A percentile compares a stretch with the other conserved stretches of the same genome.
These are phyloP conservation scores for Agrotis puta DNA, from an alignment of 2,888 invertebrate genomes.

Conservation along the genomic window DNA sequence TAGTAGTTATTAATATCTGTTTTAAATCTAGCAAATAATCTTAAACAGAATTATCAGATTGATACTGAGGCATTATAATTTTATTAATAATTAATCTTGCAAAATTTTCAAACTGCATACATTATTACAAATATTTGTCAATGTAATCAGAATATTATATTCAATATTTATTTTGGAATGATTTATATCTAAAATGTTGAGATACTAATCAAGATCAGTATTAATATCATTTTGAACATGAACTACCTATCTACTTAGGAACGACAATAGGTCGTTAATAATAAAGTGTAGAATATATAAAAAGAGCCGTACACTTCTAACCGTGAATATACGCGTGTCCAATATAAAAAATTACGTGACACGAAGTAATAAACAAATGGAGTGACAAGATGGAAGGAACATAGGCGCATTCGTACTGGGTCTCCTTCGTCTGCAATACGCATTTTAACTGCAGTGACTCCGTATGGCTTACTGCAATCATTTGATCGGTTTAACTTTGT, in stretches of 20 bases:
- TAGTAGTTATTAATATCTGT: conserved; percentile 27
- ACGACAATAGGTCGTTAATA: conserved; percentile 18
- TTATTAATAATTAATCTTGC: conserved; percentile 14
- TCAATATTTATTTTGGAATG: conserved; percentile 44
- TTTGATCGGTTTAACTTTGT: background rate
- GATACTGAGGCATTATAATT: conserved; percentile 23
- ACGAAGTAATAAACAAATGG: conserved; percentile 29
- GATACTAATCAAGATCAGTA: conserved; percentile 8
- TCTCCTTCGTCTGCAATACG: no score
- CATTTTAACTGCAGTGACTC: background rate
- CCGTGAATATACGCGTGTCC: conserved; percentile 42
- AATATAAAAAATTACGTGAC: conserved; percentile 32
- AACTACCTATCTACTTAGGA: conserved; percentile 25
- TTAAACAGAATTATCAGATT: conserved; percentile 25
- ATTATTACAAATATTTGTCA: conserved; percentile 13
- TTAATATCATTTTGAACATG: conserved; percentile 22
- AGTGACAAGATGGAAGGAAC: conserved; percentile 14
- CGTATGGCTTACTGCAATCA: background rate
- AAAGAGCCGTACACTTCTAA: conserved; percentile 24
- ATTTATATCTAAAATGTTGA: conserved; percentile 18
- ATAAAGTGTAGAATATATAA: conserved; percentile 22
- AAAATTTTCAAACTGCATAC: conserved; percentile 30
- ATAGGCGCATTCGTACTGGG: background rate
- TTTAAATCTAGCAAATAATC: conserved; percentile 15
- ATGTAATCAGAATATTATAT: conserved; percentile 9